These are phyloP conservation scores for Pocillopora meandrina DNA, from an alignment of 92 coral and sea anemone genomes.

Conservation along the genomic window DNA sequence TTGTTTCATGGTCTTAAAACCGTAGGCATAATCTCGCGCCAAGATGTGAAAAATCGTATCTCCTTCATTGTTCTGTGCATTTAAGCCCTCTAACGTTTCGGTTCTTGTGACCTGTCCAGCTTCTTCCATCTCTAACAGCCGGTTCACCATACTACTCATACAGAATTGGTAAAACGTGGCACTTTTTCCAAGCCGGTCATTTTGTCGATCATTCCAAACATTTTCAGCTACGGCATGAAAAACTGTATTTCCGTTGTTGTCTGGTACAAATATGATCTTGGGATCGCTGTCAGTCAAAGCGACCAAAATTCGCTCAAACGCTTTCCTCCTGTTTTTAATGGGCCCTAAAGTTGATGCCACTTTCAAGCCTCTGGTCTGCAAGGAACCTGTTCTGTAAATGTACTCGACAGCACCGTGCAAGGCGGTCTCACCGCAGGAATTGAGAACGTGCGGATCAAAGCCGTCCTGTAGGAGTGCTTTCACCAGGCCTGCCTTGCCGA, in stretches of 20 bases:
- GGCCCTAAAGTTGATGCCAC: constrained; percentile 40
- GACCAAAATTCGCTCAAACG: constrained; percentile 41
- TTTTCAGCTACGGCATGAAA: constrained; percentile 54
- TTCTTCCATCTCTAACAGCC: constrained; percentile 7
- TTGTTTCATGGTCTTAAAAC: constrained; percentile 37
- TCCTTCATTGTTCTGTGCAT: constrained; percentile 30
- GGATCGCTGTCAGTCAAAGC: constrained; percentile 40
- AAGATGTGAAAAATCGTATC: constrained; percentile 43
- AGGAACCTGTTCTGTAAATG: constrained; percentile 28
- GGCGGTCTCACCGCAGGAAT: constrained; percentile 35
- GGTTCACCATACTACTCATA: constrained; percentile 3
- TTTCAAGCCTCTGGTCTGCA: constrained; percentile 19
- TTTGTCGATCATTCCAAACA: constrained; percentile 34
- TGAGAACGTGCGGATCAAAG: constrained; percentile 14
- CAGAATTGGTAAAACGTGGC: constrained; percentile 31
- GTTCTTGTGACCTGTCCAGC: constrained; percentile 3
- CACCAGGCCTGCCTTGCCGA: constrained; percentile 32
- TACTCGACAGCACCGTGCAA: constrained; percentile 38
- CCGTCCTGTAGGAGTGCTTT: constrained; percentile 26
- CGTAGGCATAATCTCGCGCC: constrained; percentile 43
- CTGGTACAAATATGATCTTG: constrained; percentile 35
- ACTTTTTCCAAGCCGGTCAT: constrained; percentile 20
- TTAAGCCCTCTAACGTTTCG: constrained; percentile 12
- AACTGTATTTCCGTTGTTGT: constrained; percentile 48
- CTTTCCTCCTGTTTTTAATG: constrained; percentile 30